These are phyloP conservation scores for Cataglyphis albicans DNA, from an alignment of 2,888 invertebrate species.

Conservation along the genomic window DNA sequence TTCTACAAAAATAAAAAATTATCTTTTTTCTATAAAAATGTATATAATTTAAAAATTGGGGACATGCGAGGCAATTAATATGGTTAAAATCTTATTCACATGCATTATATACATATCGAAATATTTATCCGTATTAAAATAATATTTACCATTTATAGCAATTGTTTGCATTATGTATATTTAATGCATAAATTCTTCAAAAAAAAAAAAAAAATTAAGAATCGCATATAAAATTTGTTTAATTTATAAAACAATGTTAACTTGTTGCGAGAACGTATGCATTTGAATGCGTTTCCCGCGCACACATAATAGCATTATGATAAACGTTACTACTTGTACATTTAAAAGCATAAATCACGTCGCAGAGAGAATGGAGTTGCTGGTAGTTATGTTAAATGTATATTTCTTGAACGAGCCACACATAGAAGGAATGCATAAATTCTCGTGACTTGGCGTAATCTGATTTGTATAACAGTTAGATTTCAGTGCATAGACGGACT, in stretches of 20 bases:
- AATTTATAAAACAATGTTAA: slow-evolving; percentile 41
- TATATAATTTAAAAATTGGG: neutral
- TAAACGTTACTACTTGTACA: slow-evolving; percentile 64
- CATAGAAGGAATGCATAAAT: slow-evolving; percentile 61
- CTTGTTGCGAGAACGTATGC: slow-evolving; percentile 49
- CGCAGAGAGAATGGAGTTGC: slow-evolving; percentile 60
- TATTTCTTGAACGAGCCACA: slow-evolving; percentile 70
- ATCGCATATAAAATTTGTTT: neutral
- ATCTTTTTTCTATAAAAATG: neutral
- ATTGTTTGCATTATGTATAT: neutral
- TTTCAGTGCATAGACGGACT: neutral
- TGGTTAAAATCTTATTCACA: neutral
- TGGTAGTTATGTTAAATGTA: slow-evolving; percentile 70
- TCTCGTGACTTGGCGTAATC: slow-evolving; percentile 58
- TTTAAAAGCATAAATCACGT: slow-evolving; percentile 71
- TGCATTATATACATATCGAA: neutral
- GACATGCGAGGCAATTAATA: neutral
- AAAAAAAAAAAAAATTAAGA: neutral
- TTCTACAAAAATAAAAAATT: neutral
- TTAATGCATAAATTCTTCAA: neutral
- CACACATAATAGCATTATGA: slow-evolving; percentile 57
- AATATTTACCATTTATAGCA: neutral
- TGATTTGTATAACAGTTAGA: slow-evolving; percentile 47
- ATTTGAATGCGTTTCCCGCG: slow-evolving; percentile 57
- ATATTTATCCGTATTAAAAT: neutral